Evolutionary conservation across 2,797 vertebrate genomes (phyloP).

Genomic region (Tolypeutes matacus): DNA sequence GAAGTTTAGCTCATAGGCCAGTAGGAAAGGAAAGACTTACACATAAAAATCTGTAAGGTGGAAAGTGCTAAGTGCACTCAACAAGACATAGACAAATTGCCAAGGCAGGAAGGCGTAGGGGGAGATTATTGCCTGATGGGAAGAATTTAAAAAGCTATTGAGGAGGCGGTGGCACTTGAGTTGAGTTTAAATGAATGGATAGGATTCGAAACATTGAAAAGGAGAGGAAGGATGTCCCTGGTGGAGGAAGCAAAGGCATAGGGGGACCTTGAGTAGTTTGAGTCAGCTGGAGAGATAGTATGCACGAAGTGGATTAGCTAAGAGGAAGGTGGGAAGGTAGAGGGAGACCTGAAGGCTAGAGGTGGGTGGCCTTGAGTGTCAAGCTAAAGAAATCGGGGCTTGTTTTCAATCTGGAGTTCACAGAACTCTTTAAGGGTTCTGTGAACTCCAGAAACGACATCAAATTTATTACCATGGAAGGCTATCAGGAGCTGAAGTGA

Average conservation of each 20-base stretch:
- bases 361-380: not conserved
- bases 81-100: not conserved
- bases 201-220: not conserved
- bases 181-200: not conserved
- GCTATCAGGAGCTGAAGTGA: not conserved
- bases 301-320: not conserved
- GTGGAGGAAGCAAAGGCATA: not conserved
- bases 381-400: not conserved
- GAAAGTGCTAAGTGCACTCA: not conserved
- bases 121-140: not conserved
- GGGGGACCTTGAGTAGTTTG: not conserved
- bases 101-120: not conserved
- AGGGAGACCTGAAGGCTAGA: not conserved
- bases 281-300: not conserved
- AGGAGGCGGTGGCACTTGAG: not conserved
- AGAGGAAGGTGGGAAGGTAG: too few relatives aligned
- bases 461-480: not conserved
- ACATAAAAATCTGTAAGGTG: not conserved
- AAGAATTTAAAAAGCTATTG: not conserved
- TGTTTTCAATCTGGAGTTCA: not conserved
- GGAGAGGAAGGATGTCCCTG: not conserved
- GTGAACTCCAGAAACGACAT: not conserved
- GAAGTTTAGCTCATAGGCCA: not conserved
- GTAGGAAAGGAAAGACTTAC: not conserved
- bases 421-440: not conserved